These are phyloP conservation scores for Brachypalpus laphriformis DNA, from an alignment of 2,888 invertebrate species.

Conservation along the genomic window DNA sequence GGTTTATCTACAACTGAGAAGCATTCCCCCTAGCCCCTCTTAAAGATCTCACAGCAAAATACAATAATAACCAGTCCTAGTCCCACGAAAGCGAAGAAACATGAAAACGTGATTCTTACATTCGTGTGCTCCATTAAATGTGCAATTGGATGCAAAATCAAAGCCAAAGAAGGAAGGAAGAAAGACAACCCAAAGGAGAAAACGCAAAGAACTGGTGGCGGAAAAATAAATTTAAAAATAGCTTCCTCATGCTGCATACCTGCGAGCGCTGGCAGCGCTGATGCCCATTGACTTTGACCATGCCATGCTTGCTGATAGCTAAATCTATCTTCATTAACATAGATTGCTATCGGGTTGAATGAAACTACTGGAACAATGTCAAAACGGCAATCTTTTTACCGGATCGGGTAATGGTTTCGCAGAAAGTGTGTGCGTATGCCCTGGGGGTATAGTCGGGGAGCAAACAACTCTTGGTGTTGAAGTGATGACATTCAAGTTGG, in stretches of 20 bases:
- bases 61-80: background rate
- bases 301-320: slow-evolving; percentile 37
- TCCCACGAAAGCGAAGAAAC: slow-evolving; percentile 29
- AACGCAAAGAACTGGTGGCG: background rate
- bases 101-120: slow-evolving; percentile 63
- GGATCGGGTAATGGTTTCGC: slow-evolving; percentile 19
- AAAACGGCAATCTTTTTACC: slow-evolving; percentile 34
- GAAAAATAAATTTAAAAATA: slow-evolving; percentile 46
- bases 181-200: background rate
- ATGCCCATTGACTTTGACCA: slow-evolving; percentile 37
- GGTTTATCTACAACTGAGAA: background rate
- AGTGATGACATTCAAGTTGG: slow-evolving; percentile 4
- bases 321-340: slow-evolving; percentile 55
- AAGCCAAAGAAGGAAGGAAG: slow-evolving; percentile 56
- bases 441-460: background rate
- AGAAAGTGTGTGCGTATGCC: background rate
- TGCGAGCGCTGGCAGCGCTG: background rate
- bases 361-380: slow-evolving; percentile 57
- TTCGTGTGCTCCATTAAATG: slow-evolving; percentile 59
- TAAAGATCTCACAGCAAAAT: background rate
- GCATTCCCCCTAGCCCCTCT: background rate
- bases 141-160: slow-evolving; percentile 52
- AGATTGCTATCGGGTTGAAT: slow-evolving; percentile 46
- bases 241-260: slow-evolving; percentile 4
- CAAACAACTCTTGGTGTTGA: slow-evolving; percentile 20